Evolutionary conservation across 2,888 invertebrate genomes (phyloP), one percentile per base, ranked within the genome.

Genomic region (Drosophila formosana): DNA sequence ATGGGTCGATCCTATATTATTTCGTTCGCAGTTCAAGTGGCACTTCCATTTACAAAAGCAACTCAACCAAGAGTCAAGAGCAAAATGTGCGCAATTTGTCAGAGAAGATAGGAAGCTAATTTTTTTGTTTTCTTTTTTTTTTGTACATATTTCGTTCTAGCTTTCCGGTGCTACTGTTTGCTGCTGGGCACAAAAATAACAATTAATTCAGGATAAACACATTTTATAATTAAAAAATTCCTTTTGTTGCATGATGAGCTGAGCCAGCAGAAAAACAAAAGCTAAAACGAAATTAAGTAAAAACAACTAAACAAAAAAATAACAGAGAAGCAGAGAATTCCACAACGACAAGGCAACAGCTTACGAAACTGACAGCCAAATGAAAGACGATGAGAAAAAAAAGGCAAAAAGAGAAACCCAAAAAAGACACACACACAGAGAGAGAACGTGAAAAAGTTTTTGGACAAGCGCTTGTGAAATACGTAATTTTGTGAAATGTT

Each of bases 201-300:
- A 90, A 87, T 89, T 88, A 89, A 89, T 89, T 89, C 80, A 80
- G 84, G 80, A 81, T 85, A 87, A 90, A 87, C 88, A 87, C 85
- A 87, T 78, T 88, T 89, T 89, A 83, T 88, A 88, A 88, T 88
- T 88, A 88, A 89, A 88, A 88, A 88, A 88, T 90, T 88, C 89
- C 74, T 85, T 80, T 79, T 76, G 64, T 72, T 76, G 71, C 72
- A 66, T 69, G 71, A 72, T 73, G 81, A 72, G 66, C 69, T 67
- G 53, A 72, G 49, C 56, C 66, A 71, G 68, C 52, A 58, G 49
- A 64, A 78, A 82, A 85, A 78, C 75, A 76, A 84, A 67, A 47
- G 49, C 57, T 43, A 50, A 57, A 78, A 78, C 70, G 66, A 80
- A 84, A 84, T 79, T 75, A 75, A 80, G 80, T 70, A 65, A 74